Evolutionary conservation across 1,140 invertebrate genomes (phyloP).

Genomic region (Cataglyphis hispanica): DNA sequence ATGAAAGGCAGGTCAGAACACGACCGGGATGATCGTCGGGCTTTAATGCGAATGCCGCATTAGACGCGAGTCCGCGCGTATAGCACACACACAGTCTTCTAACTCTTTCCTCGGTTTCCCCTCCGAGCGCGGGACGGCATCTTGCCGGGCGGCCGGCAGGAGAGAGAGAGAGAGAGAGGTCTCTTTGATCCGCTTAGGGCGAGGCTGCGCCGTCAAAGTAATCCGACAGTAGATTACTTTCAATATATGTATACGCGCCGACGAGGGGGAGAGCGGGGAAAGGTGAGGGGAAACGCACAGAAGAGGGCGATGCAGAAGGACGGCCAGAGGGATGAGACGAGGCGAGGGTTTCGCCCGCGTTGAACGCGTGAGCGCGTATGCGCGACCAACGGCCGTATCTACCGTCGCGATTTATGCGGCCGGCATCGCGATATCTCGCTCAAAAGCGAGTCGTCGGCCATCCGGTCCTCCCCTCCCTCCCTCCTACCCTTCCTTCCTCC

Average conservation of each 20-base stretch:
- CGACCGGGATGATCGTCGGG: conserved; percentile 63
- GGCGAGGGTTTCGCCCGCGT: conserved; percentile 5
- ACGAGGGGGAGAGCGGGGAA: background rate
- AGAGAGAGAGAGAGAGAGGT: conserved; percentile 7
- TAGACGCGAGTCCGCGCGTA: conserved; percentile 69
- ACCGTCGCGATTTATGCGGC: conserved; percentile 73
- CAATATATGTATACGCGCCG: conserved; percentile 66
- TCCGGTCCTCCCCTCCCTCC: conserved; percentile 28
- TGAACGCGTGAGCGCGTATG: conserved; percentile 42
- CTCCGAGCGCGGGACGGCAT: conserved; percentile 7
- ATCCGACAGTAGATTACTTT: conserved; percentile 78
- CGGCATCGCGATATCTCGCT: conserved; percentile 72
- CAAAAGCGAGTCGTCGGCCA: conserved; percentile 71
- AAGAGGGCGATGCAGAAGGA: too few relatives aligned
- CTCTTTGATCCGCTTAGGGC: conserved; percentile 77
- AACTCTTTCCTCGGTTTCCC: too few relatives aligned
- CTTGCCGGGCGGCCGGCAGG: conserved; percentile 25
- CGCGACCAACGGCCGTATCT: conserved; percentile 64
- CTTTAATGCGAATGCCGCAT: conserved; percentile 72
- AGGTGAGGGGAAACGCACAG: background rate
- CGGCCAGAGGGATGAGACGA: background rate
- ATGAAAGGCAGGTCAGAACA: conserved; percentile 72
- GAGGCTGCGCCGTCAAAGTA: conserved; percentile 73
- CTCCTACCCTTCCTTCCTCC: too few relatives aligned
- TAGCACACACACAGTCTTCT: conserved; percentile 19